Percentiles rank a stretch among this genome's conserved stretches.
Evolutionary conservation across 2,888 invertebrate genomes (phyloP).

Genomic region (Blastobasis adustella): DNA sequence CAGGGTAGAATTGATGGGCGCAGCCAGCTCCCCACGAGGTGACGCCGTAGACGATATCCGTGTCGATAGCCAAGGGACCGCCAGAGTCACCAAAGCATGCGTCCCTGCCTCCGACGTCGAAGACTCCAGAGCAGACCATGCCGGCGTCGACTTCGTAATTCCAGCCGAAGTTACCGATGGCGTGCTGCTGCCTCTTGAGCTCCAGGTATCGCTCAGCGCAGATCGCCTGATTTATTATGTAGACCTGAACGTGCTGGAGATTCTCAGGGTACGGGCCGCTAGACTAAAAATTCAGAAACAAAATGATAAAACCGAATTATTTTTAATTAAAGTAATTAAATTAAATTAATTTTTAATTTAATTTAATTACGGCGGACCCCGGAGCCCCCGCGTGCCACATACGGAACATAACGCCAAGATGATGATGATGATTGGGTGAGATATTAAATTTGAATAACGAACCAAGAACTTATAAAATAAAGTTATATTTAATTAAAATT

Average conservation of each 20-base stretch:
- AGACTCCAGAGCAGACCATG: conserved; percentile 37
- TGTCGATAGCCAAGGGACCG: conserved; percentile 36
- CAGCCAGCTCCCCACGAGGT: conserved; percentile 38
- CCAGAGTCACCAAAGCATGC: conserved; percentile 46
- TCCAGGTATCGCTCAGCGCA: conserved; percentile 25
- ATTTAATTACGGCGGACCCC: no score
- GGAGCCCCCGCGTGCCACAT: no score
- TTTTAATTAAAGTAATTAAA: no score
- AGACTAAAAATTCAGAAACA: conserved; percentile 10
- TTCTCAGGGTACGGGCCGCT: conserved; percentile 26
- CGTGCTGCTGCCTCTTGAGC: no score
- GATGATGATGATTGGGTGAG: no score
- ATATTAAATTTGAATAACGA: no score
- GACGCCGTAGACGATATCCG: background rate
- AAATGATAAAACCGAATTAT: no score
- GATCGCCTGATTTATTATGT: conserved; percentile 25
- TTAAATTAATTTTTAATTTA: no score
- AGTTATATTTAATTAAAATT: no score
- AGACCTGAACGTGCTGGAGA: conserved; percentile 34
- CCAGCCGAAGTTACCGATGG: conserved; percentile 19
- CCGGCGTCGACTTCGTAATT: conserved; percentile 25
- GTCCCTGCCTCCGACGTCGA: conserved; percentile 41
- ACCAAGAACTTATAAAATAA: no score
- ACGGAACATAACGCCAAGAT: no score
- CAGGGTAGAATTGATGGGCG: conserved; percentile 43